Percentiles rank a stretch among this genome's conserved stretches.
phyloP scores from a whole-genome alignment of 2,888 invertebrate genomes.

The Microchrysa polita region DNA sequence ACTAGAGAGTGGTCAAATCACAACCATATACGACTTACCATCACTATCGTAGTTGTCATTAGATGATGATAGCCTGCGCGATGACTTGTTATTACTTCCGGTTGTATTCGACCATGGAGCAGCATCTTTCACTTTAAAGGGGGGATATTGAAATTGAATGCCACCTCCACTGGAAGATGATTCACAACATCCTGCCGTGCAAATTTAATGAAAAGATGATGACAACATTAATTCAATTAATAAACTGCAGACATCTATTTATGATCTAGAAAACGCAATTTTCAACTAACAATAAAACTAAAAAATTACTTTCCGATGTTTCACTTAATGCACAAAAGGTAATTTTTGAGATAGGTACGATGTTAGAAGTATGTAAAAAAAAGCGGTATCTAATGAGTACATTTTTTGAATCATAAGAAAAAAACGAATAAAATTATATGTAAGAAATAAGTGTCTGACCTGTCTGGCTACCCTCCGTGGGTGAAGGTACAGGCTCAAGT shows the following conservation, averaged over 20 bases:
- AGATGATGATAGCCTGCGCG: conserved; percentile 46
- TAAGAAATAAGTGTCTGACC: conserved; percentile 45
- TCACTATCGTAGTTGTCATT: conserved; percentile 49
- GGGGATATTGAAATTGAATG: conserved; percentile 87
- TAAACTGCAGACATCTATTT: too few relatives aligned
- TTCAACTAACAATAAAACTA: too few relatives aligned
- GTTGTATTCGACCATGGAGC: conserved; percentile 84
- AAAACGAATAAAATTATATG: conserved; percentile 19
- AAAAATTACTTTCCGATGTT: too few relatives aligned
- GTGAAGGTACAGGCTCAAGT: conserved; percentile 59
- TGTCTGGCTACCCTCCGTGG: conserved; percentile 52
- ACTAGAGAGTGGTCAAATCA: background rate
- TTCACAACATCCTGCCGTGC: conserved; percentile 74
- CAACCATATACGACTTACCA: conserved; percentile 37
- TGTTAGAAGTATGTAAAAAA: background rate
- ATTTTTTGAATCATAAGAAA: background rate
- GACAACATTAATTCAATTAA: too few relatives aligned
- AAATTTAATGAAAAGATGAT: conserved; percentile 40
- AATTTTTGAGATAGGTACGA: too few relatives aligned
- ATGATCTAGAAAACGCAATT: too few relatives aligned
- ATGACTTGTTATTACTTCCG: conserved; percentile 56
- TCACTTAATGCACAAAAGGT: too few relatives aligned
- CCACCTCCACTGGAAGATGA: conserved; percentile 68
- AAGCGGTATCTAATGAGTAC: background rate
- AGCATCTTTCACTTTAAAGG: conserved; percentile 87